Percentiles rank a stretch among this genome's conserved stretches.
phyloP scores from a whole-genome alignment of 2,113 vertebrate genomes.

The Seriola quinqueradiata region DNA sequence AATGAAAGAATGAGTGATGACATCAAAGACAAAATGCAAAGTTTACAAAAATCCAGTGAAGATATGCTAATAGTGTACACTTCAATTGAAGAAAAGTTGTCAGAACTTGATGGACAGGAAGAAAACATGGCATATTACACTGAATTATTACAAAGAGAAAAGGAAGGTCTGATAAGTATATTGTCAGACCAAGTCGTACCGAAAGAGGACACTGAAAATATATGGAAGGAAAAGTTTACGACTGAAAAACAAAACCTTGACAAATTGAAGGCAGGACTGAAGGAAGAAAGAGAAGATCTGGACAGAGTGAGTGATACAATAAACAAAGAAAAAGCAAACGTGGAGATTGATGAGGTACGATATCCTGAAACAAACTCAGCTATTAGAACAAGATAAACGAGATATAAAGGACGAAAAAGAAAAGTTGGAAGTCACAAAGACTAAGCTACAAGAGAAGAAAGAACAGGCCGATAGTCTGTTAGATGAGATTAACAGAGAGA shows the following conservation, averaged over 20 bases:
- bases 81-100: background rate
- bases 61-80: fast-evolving
- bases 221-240: background rate
- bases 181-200: background rate
- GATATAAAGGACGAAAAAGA: background rate
- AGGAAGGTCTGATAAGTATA: background rate
- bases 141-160: conserved; percentile 1
- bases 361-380: background rate
- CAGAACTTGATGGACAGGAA: background rate
- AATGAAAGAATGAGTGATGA: background rate
- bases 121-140: background rate
- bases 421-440: background rate
- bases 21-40: background rate
- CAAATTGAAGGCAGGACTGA: too few relatives aligned
- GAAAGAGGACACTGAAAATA: background rate
- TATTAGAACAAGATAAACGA: background rate
- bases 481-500: conserved; percentile 3
- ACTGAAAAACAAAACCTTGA: too few relatives aligned
- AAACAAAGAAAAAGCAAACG: background rate
- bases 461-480: background rate
- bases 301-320: background rate
- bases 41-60: background rate
- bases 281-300: background rate
- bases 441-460: background rate
- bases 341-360: conserved; percentile 20